These are phyloP conservation scores for Enteromius viviparus DNA, from an alignment of 2,797 vertebrate species.

Conservation along the genomic window DNA sequence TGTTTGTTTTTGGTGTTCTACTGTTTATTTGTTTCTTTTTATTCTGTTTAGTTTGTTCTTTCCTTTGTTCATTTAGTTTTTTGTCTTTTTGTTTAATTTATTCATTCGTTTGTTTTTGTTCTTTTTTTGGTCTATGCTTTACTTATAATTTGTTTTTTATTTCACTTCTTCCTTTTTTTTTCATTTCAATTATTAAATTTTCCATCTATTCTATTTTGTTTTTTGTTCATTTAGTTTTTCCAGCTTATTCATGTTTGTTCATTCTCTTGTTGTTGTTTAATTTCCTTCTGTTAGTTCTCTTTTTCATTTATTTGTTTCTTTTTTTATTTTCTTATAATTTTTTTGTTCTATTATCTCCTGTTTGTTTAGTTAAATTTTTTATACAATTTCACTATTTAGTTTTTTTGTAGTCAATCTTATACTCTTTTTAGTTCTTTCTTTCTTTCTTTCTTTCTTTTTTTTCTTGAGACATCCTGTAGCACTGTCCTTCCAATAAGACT, in stretches of 20 bases:
- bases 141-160: no score
- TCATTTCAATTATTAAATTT: no score
- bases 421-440: neutral
- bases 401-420: neutral
- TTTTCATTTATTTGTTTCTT: neutral
- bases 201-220: no score
- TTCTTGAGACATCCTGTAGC: neutral
- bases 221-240: no score
- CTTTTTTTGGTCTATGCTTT: no score
- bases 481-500: neutral
- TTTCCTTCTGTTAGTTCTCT: neutral
- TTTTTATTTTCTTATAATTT: neutral
- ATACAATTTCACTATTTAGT: constrained; percentile 8
- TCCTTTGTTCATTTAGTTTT: no score
- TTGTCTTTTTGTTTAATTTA: no score
- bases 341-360: neutral
- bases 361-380: neutral
- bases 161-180: no score
- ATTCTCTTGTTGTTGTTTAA: neutral
- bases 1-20: neutral
- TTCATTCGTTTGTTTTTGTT: no score
- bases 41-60: no score
- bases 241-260: neutral
- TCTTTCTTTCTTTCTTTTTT: no score
- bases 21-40: neutral